A percentile compares a stretch with the other conserved stretches of the same genome.
Evolutionary conservation across 2,113 vertebrate genomes (phyloP).

Genomic region (Erpornis zantholeuca): DNA sequence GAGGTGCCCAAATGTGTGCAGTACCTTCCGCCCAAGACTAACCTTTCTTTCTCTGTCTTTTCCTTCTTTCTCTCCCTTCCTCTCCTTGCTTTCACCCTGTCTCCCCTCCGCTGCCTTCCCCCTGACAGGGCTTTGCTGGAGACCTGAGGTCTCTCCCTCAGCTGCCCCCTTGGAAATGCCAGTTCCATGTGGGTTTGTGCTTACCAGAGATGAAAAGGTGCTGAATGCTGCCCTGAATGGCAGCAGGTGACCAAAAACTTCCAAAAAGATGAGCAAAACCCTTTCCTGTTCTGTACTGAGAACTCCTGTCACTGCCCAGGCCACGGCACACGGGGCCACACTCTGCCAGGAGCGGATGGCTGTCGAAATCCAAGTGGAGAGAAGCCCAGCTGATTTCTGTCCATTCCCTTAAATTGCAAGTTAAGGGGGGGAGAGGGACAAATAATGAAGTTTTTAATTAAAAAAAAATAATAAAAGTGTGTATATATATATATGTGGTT

Average conservation of each 20-base stretch:
- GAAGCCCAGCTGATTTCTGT: slow-evolving; percentile 21
- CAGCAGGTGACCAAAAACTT: slow-evolving; percentile 49
- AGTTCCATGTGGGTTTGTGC: not conserved
- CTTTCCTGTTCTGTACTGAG: not conserved
- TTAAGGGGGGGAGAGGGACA: slow-evolving; percentile 50
- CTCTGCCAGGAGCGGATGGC: slow-evolving; percentile 9
- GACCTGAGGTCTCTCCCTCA: not conserved
- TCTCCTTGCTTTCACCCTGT: not conserved
- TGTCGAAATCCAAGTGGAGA: slow-evolving; percentile 5
- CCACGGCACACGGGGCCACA: not conserved
- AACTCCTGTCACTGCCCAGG: not conserved
- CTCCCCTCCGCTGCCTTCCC: not conserved
- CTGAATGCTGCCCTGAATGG: not conserved
- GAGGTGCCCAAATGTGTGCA: not conserved
- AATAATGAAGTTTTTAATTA: slow-evolving; percentile 75
- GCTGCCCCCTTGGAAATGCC: not conserved
- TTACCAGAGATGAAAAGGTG: slow-evolving; percentile 39
- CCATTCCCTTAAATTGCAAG: slow-evolving; percentile 52
- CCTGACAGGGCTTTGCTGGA: not conserved
- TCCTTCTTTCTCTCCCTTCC: slow-evolving; percentile 16
- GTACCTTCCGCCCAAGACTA: not conserved
- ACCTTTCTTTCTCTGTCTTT: slow-evolving; percentile 15
- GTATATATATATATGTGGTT: slow-evolving; percentile 69
- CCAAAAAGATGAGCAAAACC: not conserved
- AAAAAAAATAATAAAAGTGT: slow-evolving; percentile 50